Evolutionary conservation across 2,888 invertebrate species (phyloP), one percentile per base, ranked within the genome.

Genomic region (Agriopis aurantiaria): DNA sequence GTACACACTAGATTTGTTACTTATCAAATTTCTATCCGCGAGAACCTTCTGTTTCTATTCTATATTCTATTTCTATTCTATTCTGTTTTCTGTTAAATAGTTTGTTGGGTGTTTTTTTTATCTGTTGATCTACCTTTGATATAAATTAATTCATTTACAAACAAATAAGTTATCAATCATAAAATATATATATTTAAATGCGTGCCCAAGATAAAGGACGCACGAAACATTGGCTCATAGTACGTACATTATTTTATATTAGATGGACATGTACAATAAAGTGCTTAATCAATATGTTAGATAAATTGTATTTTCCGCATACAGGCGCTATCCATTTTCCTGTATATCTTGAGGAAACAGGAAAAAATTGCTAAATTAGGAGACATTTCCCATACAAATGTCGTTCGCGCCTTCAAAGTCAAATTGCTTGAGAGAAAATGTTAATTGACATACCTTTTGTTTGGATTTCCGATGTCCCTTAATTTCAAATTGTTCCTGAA

Each of bases 311-410:
- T 55, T 55, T 55, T 55, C 68, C 55, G 55, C 23, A 40, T 68
- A 46, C 53, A 41, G 17, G 52, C 40, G 52, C 63, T 48, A 53
- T 68, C 58, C 55, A 68, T 64, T 68, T 64, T 46, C 58, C 64
- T 43, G 59, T 68, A 68, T 59, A 64, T 62, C 62, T 59, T 12
- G 33, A 12, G 68, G 63, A 58, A 63, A 46, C 58, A 64, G 64
- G 68, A 68, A 68, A 68, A 68, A 68, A 64, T 64, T 53, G 40
- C 48, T 8, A 49, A 68, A 68, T 68, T 59, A 59, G 59, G 43
- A 33, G 55, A 62, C 64, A 52, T 68, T 63, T 59, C 52, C 66
- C 43, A 51, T 62, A 64, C 63, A 59, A 43, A 59, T 40, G 63
- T 61, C 41, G 57, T 59, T 68, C 58, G n/a, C 58, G 46, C 52